A percentile compares a stretch with the other conserved stretches of the same genome.
phyloP scores from a whole-genome alignment of 2,113 vertebrate species.

The Mormyrus iriodes region DNA sequence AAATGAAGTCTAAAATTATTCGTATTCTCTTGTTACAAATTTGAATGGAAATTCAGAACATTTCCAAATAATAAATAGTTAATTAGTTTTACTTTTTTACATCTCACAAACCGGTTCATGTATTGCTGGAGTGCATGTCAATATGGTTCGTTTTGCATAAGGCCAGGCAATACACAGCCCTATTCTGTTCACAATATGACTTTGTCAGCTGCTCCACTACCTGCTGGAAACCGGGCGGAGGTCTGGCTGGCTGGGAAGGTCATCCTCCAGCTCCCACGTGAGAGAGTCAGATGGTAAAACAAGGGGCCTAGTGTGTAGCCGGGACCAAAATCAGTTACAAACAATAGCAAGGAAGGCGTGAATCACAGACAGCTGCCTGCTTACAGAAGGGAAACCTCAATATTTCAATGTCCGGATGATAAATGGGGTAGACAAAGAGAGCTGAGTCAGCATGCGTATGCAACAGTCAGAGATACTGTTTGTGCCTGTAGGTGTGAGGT shows the following conservation, averaged over 20 bases:
- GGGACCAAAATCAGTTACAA: constrained; percentile 18
- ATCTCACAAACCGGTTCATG: background rate
- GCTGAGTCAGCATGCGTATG: constrained; percentile 5
- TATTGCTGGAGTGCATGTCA: background rate
- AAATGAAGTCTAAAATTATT: background rate
- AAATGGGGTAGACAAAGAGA: background rate
- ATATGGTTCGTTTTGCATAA: background rate
- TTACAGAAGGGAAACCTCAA: constrained; percentile 18
- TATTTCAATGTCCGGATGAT: constrained; percentile 3
- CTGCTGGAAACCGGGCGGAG: background rate
- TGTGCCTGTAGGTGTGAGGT: background rate
- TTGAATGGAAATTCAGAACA: background rate
- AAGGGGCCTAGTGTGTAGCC: constrained; percentile 10
- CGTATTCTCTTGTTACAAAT: background rate
- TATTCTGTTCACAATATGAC: background rate
- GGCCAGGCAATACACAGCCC: background rate
- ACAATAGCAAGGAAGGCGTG: constrained; percentile 40
- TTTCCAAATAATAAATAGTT: background rate
- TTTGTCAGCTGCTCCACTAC: background rate
- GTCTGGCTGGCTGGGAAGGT: background rate
- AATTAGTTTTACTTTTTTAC: background rate
- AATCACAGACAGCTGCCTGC: constrained; percentile 40
- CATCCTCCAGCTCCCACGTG: no score
- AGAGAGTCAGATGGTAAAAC: background rate
- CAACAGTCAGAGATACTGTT: constrained; percentile 10